Base-by-base conservation (phyloP, 1,140 invertebrate species). In the Ectropis grisescens region DNA sequence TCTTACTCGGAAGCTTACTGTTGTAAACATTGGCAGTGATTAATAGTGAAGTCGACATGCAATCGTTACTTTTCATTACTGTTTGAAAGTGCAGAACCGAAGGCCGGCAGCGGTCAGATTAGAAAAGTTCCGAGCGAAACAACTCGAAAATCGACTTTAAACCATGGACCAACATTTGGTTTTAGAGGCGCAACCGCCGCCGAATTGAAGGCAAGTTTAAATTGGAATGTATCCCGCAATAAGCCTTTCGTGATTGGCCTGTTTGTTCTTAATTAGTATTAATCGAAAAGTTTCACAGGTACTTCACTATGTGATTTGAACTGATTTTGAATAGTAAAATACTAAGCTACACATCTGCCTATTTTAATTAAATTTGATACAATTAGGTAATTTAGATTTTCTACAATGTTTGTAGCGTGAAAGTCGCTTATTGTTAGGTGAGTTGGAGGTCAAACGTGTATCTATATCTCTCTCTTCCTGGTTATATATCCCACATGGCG, bases 21-120 rank as follows among this genome's bases (percentile, higher is more conserved):
- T 27, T 27, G 9, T 27, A 27, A 27, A 5, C 16, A 19, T n/a
- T 40, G 30, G 10, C 35, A 30, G 47, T 80, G 75, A 80, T 76
- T 72, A 76, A 80, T 75, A 68, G 69, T 36, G 44, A 53, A 69
- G 58, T 68, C 56, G 47, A 57, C 68, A 72, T 71, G 65, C 64
- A 70, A 75, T 74, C 75, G 75, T 81, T 81, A 74, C 65, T 81
- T 81, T 78, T 74, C 72, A 81, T 81, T 81, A 81, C 67, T 61
- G 67, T 58, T 66, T 46, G 60, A 65, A 78, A 76, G 66, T 78
- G 68, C 68, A 65, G 55, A 58, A 64, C 58, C 49, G 48, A 66
- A 71, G 45, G 56, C 65, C 42, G 54, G 48, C 58, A n/a, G 57
- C 61, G 72, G 64, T 69, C 72, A 74, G 76, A 81, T 81, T 81